Evolutionary conservation across 2,113 vertebrate species (phyloP).

Genomic region (Oncorhynchus mykiss): DNA sequence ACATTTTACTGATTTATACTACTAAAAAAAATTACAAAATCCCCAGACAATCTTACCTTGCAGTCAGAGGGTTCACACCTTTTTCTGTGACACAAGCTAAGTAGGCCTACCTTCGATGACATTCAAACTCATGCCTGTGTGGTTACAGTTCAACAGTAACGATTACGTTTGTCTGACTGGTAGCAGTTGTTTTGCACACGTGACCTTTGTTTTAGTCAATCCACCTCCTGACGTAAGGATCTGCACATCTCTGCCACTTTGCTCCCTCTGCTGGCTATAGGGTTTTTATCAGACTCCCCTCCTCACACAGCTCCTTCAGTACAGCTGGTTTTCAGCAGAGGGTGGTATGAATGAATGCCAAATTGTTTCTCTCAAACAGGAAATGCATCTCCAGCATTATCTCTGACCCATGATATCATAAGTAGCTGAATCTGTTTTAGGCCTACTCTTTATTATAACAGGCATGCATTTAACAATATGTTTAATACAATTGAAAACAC

Average conservation of each 20-base stretch:
- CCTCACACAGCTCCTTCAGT: background rate
- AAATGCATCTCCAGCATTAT: conserved; percentile 36
- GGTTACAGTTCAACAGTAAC: background rate
- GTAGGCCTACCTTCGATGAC: background rate
- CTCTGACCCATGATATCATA: conserved; percentile 8
- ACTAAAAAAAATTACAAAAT: background rate
- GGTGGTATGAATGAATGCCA: conserved; percentile 29
- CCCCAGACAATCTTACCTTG: background rate
- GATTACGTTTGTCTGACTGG: background rate
- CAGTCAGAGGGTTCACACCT: background rate
- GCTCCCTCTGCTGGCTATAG: conserved; percentile 61
- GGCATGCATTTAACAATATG: background rate
- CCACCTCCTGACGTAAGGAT: conserved; percentile 44
- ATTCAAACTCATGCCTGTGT: background rate
- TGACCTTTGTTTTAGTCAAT: conserved; percentile 53
- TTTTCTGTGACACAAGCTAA: background rate
- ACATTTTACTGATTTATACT: background rate
- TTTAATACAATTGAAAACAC: background rate
- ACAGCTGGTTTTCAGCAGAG: conserved; percentile 40
- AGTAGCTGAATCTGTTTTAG: background rate
- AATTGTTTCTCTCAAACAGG: conserved; percentile 51
- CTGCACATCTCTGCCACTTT: conserved; percentile 38
- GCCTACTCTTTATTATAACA: background rate
- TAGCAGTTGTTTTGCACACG: conserved; percentile 62
- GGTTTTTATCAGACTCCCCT: background rate